These are phyloP conservation scores for Meriones psammophilus DNA, from an alignment of 2,797 vertebrate genomes.

Conservation along the genomic window DNA sequence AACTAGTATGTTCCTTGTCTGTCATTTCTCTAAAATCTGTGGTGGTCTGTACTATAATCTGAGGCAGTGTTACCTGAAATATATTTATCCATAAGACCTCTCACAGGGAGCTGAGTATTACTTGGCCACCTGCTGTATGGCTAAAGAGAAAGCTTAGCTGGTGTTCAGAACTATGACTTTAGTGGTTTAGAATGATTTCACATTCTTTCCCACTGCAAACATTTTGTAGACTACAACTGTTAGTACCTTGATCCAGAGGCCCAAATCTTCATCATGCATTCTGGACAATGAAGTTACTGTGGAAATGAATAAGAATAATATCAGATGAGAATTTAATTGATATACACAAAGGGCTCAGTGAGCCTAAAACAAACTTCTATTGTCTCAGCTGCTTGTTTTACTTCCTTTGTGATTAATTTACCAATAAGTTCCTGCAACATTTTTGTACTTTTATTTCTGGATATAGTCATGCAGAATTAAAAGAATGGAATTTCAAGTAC, in stretches of 20 bases:
- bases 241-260: neutral
- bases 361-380: conserved; percentile 2
- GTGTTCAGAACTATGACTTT: neutral
- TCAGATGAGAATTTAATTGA: neutral
- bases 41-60: neutral
- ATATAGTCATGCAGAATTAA: neutral
- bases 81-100: neutral
- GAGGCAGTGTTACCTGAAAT: neutral
- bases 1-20: neutral
- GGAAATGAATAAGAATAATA: conserved; percentile 16
- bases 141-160: conserved; percentile 36
- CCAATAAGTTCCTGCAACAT: neutral
- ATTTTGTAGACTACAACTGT: neutral
- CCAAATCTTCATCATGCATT: conserved; percentile 8
- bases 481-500: neutral
- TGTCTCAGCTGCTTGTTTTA: neutral
- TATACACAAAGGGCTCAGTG: neutral
- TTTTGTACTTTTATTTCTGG: neutral
- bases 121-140: neutral
- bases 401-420: neutral
- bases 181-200: conserved; percentile 24
- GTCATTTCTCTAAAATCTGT: neutral
- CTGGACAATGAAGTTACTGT: neutral
- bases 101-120: neutral
- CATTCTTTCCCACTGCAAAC: neutral